Percentiles rank a stretch among this genome's conserved stretches.
These are phyloP conservation scores for Drosophila repletoides DNA, from an alignment of 1,140 invertebrate species.

Conservation along the genomic window DNA sequence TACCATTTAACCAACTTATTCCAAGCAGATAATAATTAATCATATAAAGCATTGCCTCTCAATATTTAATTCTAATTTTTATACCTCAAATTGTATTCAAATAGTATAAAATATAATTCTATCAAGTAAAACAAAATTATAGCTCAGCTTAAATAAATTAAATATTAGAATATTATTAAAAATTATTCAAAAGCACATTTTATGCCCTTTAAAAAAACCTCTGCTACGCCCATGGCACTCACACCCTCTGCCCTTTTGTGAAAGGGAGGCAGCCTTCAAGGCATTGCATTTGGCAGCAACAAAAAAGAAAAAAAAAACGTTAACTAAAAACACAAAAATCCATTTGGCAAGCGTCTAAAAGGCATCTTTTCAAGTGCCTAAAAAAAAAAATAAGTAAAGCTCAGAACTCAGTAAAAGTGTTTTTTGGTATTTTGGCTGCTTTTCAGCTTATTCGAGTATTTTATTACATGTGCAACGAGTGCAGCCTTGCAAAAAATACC, in stretches of 20 bases:
- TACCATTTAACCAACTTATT: too few relatives aligned
- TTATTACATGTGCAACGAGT: conserved; percentile 23
- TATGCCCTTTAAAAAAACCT: too few relatives aligned
- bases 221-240: too few relatives aligned
- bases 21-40: too few relatives aligned
- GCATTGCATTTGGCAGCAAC: conserved; percentile 14
- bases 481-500: conserved; percentile 30
- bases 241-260: not conserved
- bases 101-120: too few relatives aligned
- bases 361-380: conserved; percentile 36
- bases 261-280: conserved; percentile 9
- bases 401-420: conserved; percentile 17
- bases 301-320: conserved; percentile 10
- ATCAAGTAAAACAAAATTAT: too few relatives aligned
- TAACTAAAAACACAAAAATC: conserved; percentile 36
- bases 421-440: conserved; percentile 31
- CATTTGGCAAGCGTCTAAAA: conserved; percentile 46
- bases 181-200: too few relatives aligned
- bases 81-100: too few relatives aligned
- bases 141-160: too few relatives aligned
- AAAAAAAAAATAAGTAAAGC: not conserved
- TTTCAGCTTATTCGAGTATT: conserved; percentile 14
- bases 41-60: too few relatives aligned
- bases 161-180: too few relatives aligned
- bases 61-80: too few relatives aligned